These are phyloP conservation scores for Panopea generosa DNA, from an alignment of 2,888 invertebrate species.

Conservation along the genomic window DNA sequence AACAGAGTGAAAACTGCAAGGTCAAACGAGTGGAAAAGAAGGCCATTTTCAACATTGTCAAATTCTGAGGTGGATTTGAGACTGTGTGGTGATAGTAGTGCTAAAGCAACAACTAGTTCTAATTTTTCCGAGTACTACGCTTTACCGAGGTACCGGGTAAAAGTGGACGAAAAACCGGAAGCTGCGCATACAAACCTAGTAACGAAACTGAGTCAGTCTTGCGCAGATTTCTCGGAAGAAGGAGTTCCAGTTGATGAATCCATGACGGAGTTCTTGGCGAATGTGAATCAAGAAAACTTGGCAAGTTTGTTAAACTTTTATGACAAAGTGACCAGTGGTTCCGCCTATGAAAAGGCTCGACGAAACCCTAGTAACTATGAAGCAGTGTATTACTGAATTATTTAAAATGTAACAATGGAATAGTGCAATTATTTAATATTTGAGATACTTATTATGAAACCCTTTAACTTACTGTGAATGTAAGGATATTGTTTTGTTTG, in stretches of 20 bases:
- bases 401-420: neutral
- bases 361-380: constrained; percentile 46
- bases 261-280: constrained; percentile 55
- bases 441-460: no score
- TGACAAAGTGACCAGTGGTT: constrained; percentile 43
- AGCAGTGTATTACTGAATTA: constrained; percentile 35
- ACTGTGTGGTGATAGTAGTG: neutral
- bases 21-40: constrained; percentile 39
- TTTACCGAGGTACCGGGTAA: constrained; percentile 51
- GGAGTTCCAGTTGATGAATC: constrained; percentile 55
- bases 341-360: constrained; percentile 34
- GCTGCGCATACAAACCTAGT: constrained; percentile 2
- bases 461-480: no score
- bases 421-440: constrained; percentile 13
- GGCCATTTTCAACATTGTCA: constrained; percentile 41
- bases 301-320: constrained; percentile 57
- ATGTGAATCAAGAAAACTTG: constrained; percentile 48
- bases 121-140: constrained; percentile 6
- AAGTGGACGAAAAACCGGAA: constrained; percentile 19
- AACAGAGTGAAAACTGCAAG: neutral
- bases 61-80: constrained; percentile 39
- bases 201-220: constrained; percentile 21
- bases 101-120: neutral
- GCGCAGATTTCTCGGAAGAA: constrained; percentile 27
- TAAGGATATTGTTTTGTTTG: no score